Evolutionary conservation across 2,888 invertebrate genomes (phyloP), one percentile per base, ranked within the genome.

Genomic region (Muscina levida): DNA sequence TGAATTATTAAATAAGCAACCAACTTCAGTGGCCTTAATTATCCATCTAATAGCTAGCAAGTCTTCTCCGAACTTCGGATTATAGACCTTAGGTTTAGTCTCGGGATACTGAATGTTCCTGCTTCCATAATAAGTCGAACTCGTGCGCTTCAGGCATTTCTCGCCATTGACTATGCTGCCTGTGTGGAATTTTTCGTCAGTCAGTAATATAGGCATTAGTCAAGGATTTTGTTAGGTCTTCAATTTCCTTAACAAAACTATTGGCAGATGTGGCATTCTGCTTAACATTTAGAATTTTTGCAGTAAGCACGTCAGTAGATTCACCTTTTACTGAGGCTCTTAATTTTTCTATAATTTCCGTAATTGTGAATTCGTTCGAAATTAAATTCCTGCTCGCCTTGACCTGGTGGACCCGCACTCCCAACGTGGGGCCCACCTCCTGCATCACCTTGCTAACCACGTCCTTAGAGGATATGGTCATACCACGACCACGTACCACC

Each of bases 401-500:
- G n/a, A n/a, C n/a, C n/a, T n/a, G n/a, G n/a, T n/a, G n/a, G n/a
- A n/a, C n/a, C n/a, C n/a, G 6, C n/a, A 31, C 26, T 31, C 31
- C 57, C 3, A 51, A 22, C 8, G 22, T 51, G 22, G 51, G 51
- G 2, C 51, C 17, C 3, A 51, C 51, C 51, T 51, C 51, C 5
- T 5, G 4, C 22, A 51, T 19, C 19, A 51, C 51, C 51, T 51
- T 51, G 19, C 22, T 22, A 15, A 48, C 48, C 1, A 48, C 48
- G 17, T 48, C n/a, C n/a, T n/a, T n/a, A n/a, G n/a, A n/a, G n/a
- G n/a, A n/a, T n/a, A n/a, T n/a, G n/a, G n/a, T n/a, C 48, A 6
- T 37, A 46, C 3, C 44, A 3, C 44, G 6, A 48, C 77, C 79
- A 65, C 75, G 82, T 1, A 82, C 42, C 42, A 82, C 37, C 73